A percentile compares a stretch with the other conserved stretches of the same genome.
Conservation (phyloP, 2,797 vertebrate genomes). For the Pangasius mekongensis region DNA sequence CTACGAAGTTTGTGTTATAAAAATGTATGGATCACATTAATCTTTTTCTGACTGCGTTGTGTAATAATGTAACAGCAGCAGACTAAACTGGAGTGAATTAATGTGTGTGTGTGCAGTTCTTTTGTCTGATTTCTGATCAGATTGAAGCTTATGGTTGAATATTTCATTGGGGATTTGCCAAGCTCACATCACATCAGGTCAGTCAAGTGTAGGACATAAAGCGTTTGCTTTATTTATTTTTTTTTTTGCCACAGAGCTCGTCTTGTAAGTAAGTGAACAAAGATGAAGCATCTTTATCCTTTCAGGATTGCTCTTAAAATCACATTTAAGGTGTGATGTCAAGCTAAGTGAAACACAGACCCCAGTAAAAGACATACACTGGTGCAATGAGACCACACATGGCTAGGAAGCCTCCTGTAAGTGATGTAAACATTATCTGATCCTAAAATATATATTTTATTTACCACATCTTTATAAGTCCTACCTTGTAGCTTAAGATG, state of each 20-base stretch:
- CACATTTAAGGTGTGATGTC: constrained; percentile 5
- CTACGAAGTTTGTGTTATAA: constrained; percentile 20
- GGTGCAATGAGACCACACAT: neutral
- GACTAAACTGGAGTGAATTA: neutral
- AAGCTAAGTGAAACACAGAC: constrained; percentile 13
- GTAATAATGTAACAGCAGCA: neutral
- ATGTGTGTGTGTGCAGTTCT: neutral
- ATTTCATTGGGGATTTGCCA: neutral
- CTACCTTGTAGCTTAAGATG: neutral
- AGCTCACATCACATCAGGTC: neutral
- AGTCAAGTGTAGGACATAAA: neutral
- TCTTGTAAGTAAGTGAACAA: neutral
- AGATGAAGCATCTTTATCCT: neutral
- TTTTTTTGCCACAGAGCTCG: neutral
- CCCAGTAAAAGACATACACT: neutral
- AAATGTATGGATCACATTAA: neutral
- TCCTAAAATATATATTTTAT: neutral
- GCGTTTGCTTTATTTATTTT: neutral
- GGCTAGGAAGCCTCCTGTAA: constrained; percentile 20
- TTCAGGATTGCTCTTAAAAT: constrained; percentile 10
- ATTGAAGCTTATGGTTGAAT: neutral
- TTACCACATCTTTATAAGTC: neutral
- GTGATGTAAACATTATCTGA: neutral
- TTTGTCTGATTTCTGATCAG: constrained; percentile 12
- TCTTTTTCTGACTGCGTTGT: neutral